These are phyloP conservation scores for Dermolepida albohirtum DNA, from an alignment of 2,888 invertebrate species.

Conservation along the genomic window DNA sequence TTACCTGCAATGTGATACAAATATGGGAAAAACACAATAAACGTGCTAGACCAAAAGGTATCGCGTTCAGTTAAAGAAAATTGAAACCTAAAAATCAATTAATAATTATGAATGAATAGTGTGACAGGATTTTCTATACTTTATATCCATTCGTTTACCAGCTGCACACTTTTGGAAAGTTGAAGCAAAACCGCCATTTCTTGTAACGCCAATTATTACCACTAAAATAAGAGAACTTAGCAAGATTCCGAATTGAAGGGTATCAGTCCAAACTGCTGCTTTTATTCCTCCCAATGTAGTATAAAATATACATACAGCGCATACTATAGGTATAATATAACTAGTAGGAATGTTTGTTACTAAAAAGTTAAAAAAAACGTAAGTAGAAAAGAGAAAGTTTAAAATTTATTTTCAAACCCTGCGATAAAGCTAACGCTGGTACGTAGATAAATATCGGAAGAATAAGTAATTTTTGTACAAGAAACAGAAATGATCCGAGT, in stretches of 20 bases:
- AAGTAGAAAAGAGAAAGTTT: background rate
- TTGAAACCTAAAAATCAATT: slow-evolving; percentile 67
- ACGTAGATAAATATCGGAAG: slow-evolving; percentile 77
- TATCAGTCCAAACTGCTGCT: slow-evolving; percentile 75
- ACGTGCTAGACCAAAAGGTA: slow-evolving; percentile 71
- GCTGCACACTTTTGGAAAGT: no score
- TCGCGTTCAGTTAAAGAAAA: slow-evolving; percentile 71
- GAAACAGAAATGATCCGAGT: slow-evolving; percentile 72
- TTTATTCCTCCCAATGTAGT: slow-evolving; percentile 77
- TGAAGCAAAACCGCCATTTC: no score
- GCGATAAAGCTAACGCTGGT: slow-evolving; percentile 74
- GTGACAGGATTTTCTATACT: slow-evolving; percentile 66
- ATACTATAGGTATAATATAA: slow-evolving; percentile 74
- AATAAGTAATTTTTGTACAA: slow-evolving; percentile 70
- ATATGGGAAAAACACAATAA: slow-evolving; percentile 69
- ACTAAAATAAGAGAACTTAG: slow-evolving; percentile 68
- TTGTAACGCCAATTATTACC: slow-evolving; percentile 52
- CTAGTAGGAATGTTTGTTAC: slow-evolving; percentile 56
- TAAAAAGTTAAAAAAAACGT: no score
- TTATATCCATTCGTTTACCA: no score
- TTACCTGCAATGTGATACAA: slow-evolving; percentile 68
- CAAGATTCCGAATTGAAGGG: slow-evolving; percentile 70
- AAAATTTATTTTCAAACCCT: slow-evolving; percentile 65
- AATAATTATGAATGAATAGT: background rate
- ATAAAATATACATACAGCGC: slow-evolving; percentile 79